Conservation (phyloP, 1,140 invertebrate species). For the Coenobita brevimanus region DNA sequence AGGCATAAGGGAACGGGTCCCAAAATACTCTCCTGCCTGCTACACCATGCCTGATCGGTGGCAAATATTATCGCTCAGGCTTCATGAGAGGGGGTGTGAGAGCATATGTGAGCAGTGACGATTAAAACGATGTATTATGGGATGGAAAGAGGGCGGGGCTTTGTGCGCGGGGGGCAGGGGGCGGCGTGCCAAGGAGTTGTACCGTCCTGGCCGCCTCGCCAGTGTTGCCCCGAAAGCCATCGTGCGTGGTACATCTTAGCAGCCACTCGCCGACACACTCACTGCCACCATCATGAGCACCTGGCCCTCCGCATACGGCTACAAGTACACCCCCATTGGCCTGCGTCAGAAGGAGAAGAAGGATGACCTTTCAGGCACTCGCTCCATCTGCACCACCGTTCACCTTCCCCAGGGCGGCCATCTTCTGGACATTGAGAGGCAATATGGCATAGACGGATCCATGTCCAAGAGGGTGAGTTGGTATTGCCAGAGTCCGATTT, state of each 20-base stretch:
- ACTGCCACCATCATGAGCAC: conserved; percentile 50
- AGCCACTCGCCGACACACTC: conserved; percentile 31
- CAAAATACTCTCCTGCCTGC: conserved; percentile 20
- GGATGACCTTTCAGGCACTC: conserved; percentile 59
- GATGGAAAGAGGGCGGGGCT: background rate
- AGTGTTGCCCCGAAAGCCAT: conserved; percentile 65
- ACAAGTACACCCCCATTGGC: conserved; percentile 70
- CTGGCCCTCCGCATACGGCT: conserved; percentile 69
- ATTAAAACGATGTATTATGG: background rate
- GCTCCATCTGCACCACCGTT: conserved; percentile 68
- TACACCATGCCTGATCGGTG: background rate
- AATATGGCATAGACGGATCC: conserved; percentile 66
- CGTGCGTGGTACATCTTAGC: conserved; percentile 41
- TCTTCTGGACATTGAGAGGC: conserved; percentile 68
- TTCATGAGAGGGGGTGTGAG: background rate
- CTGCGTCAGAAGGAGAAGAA: conserved; percentile 69
- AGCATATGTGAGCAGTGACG: background rate
- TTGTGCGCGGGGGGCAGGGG: background rate
- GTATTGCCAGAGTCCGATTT: too few relatives aligned
- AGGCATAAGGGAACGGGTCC: background rate
- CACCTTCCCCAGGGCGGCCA: conserved; percentile 69
- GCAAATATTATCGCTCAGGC: background rate
- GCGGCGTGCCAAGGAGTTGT: conserved; percentile 44
- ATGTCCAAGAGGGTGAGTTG: conserved; percentile 69
- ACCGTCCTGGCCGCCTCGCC: background rate